Conservation (phyloP, 2,888 invertebrate species). For the Amphipyra berbera region DNA sequence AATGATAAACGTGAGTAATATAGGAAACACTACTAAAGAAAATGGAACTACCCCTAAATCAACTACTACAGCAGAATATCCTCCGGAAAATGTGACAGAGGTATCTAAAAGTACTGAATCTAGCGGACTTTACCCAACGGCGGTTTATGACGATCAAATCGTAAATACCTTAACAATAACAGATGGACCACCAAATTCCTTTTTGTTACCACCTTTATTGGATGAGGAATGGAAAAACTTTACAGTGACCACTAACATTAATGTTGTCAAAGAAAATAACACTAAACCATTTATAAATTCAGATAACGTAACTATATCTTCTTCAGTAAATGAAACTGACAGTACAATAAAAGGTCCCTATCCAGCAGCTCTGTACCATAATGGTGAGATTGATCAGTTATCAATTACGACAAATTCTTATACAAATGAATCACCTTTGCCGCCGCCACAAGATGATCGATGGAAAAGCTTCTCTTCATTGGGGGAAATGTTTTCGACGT, state of each 20-base stretch:
- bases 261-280: slow-evolving; percentile 33
- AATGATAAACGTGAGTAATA: background rate
- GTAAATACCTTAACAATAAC: slow-evolving; percentile 42
- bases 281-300: slow-evolving; percentile 25
- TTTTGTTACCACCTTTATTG: slow-evolving; percentile 50
- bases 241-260: slow-evolving; percentile 53
- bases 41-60: slow-evolving; percentile 1
- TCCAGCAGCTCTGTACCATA: slow-evolving; percentile 70
- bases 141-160: slow-evolving; percentile 44
- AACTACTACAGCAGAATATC: slow-evolving; percentile 15
- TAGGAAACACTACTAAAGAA: background rate
- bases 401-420: slow-evolving; percentile 79
- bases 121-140: slow-evolving; percentile 42
- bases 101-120: slow-evolving; percentile 36
- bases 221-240: slow-evolving; percentile 68
- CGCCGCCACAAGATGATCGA: slow-evolving; percentile 72
- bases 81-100: slow-evolving; percentile 31
- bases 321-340: slow-evolving; percentile 52
- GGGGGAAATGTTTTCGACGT: slow-evolving; percentile 59
- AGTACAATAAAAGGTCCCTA: slow-evolving; percentile 67
- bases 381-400: slow-evolving; percentile 75
- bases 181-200: slow-evolving; percentile 29
- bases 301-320: slow-evolving; percentile 32
- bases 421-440: slow-evolving; percentile 71
- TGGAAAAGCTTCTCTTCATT: slow-evolving; percentile 74